Percentiles rank a stretch among this genome's conserved stretches.
Evolutionary conservation across 2,888 invertebrate species (phyloP).

Genomic region (Lasioglossum calceatum): DNA sequence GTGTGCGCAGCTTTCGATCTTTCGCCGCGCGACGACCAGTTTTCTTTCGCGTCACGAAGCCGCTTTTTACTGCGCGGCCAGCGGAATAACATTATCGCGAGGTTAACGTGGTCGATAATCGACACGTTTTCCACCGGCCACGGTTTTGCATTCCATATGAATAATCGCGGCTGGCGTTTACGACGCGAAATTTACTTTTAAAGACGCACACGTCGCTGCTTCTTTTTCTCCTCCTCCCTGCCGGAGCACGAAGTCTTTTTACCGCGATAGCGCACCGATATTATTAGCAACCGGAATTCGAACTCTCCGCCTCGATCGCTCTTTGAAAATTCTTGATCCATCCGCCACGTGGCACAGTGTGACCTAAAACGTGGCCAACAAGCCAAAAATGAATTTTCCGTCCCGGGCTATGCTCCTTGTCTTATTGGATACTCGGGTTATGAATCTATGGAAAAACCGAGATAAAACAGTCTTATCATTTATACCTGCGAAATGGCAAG

Average conservation of each 20-base stretch:
- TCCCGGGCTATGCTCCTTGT: accelerated
- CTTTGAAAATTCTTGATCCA: background rate
- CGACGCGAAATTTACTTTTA: slow-evolving; percentile 7
- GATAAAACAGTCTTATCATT: background rate
- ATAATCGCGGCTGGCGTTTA: slow-evolving; percentile 8
- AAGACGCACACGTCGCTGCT: background rate
- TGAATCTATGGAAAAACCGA: background rate
- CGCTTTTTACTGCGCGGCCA: slow-evolving; percentile 54
- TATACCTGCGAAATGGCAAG: background rate
- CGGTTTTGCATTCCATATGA: slow-evolving; percentile 22
- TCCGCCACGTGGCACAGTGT: background rate
- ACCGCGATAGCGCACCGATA: background rate
- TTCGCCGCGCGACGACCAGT: slow-evolving; percentile 31
- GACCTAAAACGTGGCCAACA: background rate
- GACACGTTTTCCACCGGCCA: slow-evolving; percentile 12
- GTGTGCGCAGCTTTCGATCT: slow-evolving; percentile 33
- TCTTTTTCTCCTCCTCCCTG: background rate
- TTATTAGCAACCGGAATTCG: background rate
- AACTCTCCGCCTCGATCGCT: background rate
- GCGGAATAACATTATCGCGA: slow-evolving; percentile 62
- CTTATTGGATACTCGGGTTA: background rate
- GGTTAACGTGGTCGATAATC: slow-evolving; percentile 49
- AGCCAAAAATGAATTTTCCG: background rate
- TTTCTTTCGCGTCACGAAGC: slow-evolving; percentile 51
- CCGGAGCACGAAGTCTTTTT: background rate